Base-by-base conservation (phyloP, 2,888 invertebrate species). In the Dynastes grantii region DNA sequence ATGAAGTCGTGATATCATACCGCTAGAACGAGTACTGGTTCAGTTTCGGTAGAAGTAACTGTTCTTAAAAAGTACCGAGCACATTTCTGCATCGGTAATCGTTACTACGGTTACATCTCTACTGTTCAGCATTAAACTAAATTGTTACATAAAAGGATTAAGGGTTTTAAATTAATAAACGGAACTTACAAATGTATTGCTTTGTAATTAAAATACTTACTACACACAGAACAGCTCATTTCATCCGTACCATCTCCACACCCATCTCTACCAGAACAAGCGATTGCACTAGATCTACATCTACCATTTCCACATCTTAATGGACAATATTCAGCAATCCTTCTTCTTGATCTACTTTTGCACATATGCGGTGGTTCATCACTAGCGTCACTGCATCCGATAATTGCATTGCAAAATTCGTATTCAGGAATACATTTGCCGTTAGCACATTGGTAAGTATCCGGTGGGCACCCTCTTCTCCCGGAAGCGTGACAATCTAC, bases 181-280 rank as follows among this genome's bases (percentile, higher is more conserved):
- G 2, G 13, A 55, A 16, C 5, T n/a, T 4, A 13, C 55, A 55
- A n/a, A 16, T 55, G n/a, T 51, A 27, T 68, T 53, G 9, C 29
- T 22, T 49, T 68, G 9, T 27, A 32, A 32, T 32, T 32, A 16
- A 16, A 68, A 70, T 84, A 94, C 96, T 95, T 89, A 97, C 97
- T 93, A 90, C 97, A 97, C 82, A 97, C 94, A 81, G 92, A 91
- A 89, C 97, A 97, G 81, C 93, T 93, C 81, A 92, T 92, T 89
- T 97, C 97, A 86, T 97, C 97, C 63, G 95, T 95, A 83, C 95
- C 95, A 90, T 97, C 97, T 6, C 97, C 97, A 86, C 97, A 97
- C 27, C 97, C 97, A 87, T 97, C 97, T 58, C 95, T 91, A 37
- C 97, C 97, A 13, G 96, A 96, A 88, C 97, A 97, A 2, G 96